Evolutionary conservation across 1,140 invertebrate species (phyloP).

Genomic region (Anoplophora glabripennis): DNA sequence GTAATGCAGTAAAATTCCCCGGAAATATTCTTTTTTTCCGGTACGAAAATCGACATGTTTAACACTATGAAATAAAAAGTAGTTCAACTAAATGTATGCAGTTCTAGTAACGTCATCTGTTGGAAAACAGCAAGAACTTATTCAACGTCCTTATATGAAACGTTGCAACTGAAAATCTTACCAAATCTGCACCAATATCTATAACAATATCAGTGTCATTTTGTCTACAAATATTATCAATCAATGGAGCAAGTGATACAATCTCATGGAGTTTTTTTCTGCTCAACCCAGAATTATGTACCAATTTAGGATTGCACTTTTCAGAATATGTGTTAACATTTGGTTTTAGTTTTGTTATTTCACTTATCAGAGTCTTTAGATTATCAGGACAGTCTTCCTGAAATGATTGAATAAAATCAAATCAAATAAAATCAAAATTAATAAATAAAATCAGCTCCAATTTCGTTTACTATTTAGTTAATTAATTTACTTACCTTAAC

Average conservation of each 20-base stretch:
- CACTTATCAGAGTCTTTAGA: conserved; percentile 50
- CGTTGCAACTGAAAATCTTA: conserved; percentile 49
- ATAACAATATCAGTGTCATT: conserved; percentile 59
- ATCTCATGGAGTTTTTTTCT: conserved; percentile 72
- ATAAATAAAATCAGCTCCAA: too few relatives aligned
- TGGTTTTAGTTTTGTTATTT: conserved; percentile 31
- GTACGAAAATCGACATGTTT: too few relatives aligned
- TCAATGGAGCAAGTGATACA: conserved; percentile 56
- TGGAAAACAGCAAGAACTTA: too few relatives aligned
- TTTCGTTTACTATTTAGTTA: not conserved
- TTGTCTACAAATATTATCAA: conserved; percentile 55
- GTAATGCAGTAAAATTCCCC: too few relatives aligned
- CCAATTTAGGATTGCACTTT: conserved; percentile 10
- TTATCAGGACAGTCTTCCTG: conserved; percentile 47
- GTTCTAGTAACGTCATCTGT: too few relatives aligned
- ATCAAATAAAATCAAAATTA: not conserved
- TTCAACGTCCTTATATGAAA: too few relatives aligned
- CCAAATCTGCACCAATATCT: conserved; percentile 79
- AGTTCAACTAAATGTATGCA: too few relatives aligned
- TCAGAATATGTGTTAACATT: conserved; percentile 15
- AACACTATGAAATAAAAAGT: too few relatives aligned
- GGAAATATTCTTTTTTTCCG: too few relatives aligned
- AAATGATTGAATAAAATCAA: conserved; percentile 2
- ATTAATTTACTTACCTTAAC: conserved; percentile 28
- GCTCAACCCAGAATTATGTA: conserved; percentile 34